Base-by-base conservation (phyloP, 2,113 vertebrate genomes). In the Circaetus gallicus region DNA sequence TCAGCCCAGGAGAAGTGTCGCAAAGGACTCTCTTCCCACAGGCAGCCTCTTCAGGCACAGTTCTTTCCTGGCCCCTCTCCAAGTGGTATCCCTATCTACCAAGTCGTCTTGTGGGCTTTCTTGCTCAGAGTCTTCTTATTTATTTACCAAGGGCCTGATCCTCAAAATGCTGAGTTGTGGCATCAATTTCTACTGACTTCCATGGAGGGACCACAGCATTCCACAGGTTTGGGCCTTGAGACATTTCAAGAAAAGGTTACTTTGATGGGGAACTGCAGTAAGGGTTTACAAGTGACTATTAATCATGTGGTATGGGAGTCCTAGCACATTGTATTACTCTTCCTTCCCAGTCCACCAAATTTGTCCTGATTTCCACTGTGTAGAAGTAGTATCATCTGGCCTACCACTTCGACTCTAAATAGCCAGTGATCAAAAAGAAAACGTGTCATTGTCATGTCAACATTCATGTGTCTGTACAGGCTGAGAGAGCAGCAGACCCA, bases 241-340 rank as follows among this genome's bases (percentile, higher is more conserved):
- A 13, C 19, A 2, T 79, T 86, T 58, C 56, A 86, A 56, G 52
- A 40, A 61, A 67, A 76, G 40, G 7, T 58, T 92, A 16, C 12
- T 88, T 87, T 82, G 72, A 56, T 7, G 52, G 26, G 56, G 25
- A 74, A 11, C 32, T 55, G 20, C 26, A 43, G 6, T 8, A 50
- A 6, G 18, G 16, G 5, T 72, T 89, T 78, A 19, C 32, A 65
- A 32, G 11, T 72, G 53, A 59, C 34, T 78, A 14, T 31, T 80
- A 77, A 34, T 32, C n/a, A 16, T 43, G 24, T 0, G 0, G 2
- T 50, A 42, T 4, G 63, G 40, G 58, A 38, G 20, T 79, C 7
- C 49, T 69, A 50, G 67, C 40, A 21, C 7, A 18, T 53, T 9
- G 16, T 38, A 18, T 55, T 90, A 11, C 55, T 40, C 47, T 55